Base-by-base conservation (phyloP, 2,797 vertebrate species). In the Argyrosomus regius region DNA sequence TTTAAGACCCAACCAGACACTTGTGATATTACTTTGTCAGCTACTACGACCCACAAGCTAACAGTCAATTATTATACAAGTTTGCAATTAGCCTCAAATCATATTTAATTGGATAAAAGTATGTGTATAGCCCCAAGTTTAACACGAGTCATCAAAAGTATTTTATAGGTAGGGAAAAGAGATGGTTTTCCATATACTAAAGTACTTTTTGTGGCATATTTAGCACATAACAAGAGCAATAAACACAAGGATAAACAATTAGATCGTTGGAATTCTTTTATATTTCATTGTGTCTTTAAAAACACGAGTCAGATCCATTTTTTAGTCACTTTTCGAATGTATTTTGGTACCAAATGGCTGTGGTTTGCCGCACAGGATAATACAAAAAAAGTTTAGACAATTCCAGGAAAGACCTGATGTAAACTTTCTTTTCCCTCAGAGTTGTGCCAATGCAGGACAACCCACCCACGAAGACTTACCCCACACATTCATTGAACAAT, bases 361-460 rank as follows among this genome's bases (percentile, higher is more conserved):
- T 28, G 53, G 20, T 24, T 64, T 41, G 28, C 43, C 17, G 5
- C 1, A 53, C 50, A 53, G 72, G 67, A 65, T 41, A 53, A 48
- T 50, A 50, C 54, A 59, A 62, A 71, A 57, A 20, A 56, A 73
- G 26, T 72, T 62, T 11, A 66, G 61, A 85, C 73, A 85, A 83
- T 80, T 53, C 71, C 50, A 64, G 72, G 79, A 87, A 87, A 74
- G 57, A 54, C 24, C 12, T 24, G 8, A 85, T 54, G 68, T 78
- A 78, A 81, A 80, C 63, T 68, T 18, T 57, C 28, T 76, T 71
- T 74, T 71, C 62, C 56, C 0, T 12, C 0, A 22, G 52, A 35
- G 41, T 6, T 18, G 49, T 75, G 52, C 68, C 64, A 62, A n/a
- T 1, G n/a, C 63, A 78, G 65, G 43, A 84, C 22, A 59, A 59